These are phyloP conservation scores for Platalea minor DNA, from an alignment of 2,797 vertebrate species.

Conservation along the genomic window DNA sequence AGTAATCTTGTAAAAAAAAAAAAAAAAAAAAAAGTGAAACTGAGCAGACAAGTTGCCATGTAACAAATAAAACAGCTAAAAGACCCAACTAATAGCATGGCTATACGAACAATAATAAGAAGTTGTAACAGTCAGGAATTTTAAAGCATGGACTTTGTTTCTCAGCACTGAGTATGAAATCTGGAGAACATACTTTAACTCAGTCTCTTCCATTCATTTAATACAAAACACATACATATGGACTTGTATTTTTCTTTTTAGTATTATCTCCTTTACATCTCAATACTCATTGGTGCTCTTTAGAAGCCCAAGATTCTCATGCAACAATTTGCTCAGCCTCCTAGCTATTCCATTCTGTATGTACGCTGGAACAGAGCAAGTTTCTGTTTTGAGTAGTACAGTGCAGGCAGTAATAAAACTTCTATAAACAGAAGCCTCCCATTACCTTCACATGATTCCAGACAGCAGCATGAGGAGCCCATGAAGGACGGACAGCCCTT, in stretches of 20 bases:
- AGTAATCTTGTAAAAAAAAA: not conserved
- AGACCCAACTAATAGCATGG: not conserved
- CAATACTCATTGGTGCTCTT: not conserved
- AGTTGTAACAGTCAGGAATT: not conserved
- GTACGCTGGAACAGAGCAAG: not conserved
- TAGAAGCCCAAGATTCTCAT: not conserved
- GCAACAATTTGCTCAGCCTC: not conserved
- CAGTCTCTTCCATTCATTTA: not conserved
- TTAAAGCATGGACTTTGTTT: not conserved
- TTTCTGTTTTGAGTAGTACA: not conserved
- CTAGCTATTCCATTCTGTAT: not conserved
- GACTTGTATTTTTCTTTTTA: not conserved
- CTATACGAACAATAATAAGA: not conserved
- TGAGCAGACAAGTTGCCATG: not conserved
- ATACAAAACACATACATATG: not conserved
- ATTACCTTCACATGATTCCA: not conserved
- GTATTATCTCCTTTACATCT: not conserved
- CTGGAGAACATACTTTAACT: not conserved
- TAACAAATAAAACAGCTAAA: not conserved
- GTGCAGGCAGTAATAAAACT: not conserved
- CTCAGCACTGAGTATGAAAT: not conserved
- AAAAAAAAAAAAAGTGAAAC: not conserved
- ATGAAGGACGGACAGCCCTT: not conserved
- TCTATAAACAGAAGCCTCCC: not conserved
- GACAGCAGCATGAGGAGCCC: not conserved